Conservation (phyloP, 2,888 invertebrate genomes). For the Branchellion lobata region DNA sequence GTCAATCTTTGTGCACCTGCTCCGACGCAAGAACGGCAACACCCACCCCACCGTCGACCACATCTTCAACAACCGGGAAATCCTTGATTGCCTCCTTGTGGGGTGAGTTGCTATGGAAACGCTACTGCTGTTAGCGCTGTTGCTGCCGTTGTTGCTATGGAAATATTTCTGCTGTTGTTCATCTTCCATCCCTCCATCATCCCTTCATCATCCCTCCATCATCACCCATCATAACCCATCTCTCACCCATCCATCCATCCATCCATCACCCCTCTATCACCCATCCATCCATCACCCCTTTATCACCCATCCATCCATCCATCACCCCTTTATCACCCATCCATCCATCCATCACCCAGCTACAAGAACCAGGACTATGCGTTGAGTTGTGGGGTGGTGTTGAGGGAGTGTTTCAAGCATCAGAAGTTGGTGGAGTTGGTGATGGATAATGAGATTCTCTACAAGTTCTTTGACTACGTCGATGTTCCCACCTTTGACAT, state of each 20-base stretch:
- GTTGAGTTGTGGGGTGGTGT: slow-evolving; percentile 97
- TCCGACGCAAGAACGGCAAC: slow-evolving; percentile 82
- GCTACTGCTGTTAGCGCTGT: too few relatives aligned
- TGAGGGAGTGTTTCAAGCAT: slow-evolving; percentile 95
- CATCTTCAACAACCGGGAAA: slow-evolving; percentile 94
- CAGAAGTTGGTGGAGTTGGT: slow-evolving; percentile 97
- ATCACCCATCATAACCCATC: too few relatives aligned
- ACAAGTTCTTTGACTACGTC: slow-evolving; percentile 98
- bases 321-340: slow-evolving; percentile 9
- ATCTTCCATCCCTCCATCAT: neutral
- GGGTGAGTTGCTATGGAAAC: slow-evolving; percentile 71
- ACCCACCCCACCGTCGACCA: slow-evolving; percentile 92
- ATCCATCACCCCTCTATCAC: too few relatives aligned
- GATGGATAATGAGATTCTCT: slow-evolving; percentile 95
- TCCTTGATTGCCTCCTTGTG: slow-evolving; percentile 91
- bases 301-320: slow-evolving; percentile 5
- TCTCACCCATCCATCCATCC: too few relatives aligned
- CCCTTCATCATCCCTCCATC: neutral
- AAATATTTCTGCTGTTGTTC: neutral
- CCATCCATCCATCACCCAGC: slow-evolving; percentile 63
- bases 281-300: neutral
- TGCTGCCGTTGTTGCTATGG: too few relatives aligned
- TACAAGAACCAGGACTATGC: slow-evolving; percentile 99
- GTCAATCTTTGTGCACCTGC: slow-evolving; percentile 97
- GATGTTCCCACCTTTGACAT: slow-evolving; percentile 99